These are phyloP conservation scores for Gallinago media DNA, from an alignment of 2,113 vertebrate genomes.

Conservation along the genomic window DNA sequence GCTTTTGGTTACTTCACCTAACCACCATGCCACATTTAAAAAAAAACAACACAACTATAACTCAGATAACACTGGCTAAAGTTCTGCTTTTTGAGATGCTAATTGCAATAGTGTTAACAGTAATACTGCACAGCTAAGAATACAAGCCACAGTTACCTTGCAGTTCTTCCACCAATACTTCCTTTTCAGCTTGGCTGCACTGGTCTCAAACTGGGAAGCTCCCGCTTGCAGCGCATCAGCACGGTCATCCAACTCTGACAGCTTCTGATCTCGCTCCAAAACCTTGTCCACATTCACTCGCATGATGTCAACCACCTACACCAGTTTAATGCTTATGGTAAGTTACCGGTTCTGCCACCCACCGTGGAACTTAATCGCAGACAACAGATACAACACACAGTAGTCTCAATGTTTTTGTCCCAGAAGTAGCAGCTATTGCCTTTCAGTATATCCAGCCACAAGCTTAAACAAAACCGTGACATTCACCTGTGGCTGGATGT, in stretches of 20 bases:
- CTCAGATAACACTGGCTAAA: background rate
- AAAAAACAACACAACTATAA: background rate
- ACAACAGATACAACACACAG: background rate
- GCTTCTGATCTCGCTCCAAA: constrained; percentile 93
- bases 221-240: constrained; percentile 95
- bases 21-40: background rate
- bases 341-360: background rate
- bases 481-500: background rate
- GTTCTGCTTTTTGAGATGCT: background rate
- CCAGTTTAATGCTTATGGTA: background rate
- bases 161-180: constrained; percentile 89
- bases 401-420: background rate
- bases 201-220: constrained; percentile 96
- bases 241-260: constrained; percentile 92
- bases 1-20: background rate
- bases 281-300: constrained; percentile 97
- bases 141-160: constrained; percentile 68
- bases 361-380: rapidly evolving
- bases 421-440: background rate
- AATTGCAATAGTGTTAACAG: background rate
- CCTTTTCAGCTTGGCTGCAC: constrained; percentile 83
- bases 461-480: background rate
- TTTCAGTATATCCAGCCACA: background rate
- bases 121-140: background rate
- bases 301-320: constrained; percentile 97